Evolutionary conservation across 1,140 invertebrate genomes (phyloP), one percentile per base, ranked within the genome.

Genomic region (Heliconius nattereri): DNA sequence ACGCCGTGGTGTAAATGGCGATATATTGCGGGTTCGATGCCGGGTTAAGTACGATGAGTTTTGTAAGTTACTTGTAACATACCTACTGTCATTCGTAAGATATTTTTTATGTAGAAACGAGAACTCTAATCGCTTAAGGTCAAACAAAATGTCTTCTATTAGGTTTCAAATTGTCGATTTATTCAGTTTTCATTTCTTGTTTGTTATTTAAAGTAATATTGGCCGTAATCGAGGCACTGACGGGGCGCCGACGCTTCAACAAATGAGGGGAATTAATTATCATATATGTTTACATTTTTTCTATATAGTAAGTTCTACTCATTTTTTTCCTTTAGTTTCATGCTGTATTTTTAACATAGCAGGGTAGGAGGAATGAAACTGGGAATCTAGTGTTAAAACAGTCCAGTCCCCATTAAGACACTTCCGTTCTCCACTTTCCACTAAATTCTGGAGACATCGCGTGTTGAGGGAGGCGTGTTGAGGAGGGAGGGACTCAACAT

Each of bases 121-220:
- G 23, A 45, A 45, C 23, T 26, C 23, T 66, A 29, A 66, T 66
- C 60, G 26, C 60, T 29, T 26, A 11, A 66, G 60, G 60, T 66
- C 60, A 66, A 29, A 66, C 23, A 16, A 66, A 66, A 66, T 66
- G 11, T 9, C 13, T 66, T 66, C 60, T 66, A 66, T 66, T 60
- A 66, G 13, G 26, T 66, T 66, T 29, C 23, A 66, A 66, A 66
- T 66, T 0, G 13, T 29, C 60, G 60, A 66, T 66, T 66, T 66
- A 29, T 66, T 66, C 23, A 29, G 11, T 66, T 66, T 66, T 66
- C 26, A 66, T 66, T 29, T 13, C 23, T 66, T 66, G 60, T 66
- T 66, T 66, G 60, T 66, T 66, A 66, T 66, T 66, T 29, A 60
- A 66, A 66, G 26, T 66, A 66, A 26, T 66, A 29, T 66, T 66